Conservation (phyloP, 2,888 invertebrate genomes). For the Dastarcus helophoroides region DNA sequence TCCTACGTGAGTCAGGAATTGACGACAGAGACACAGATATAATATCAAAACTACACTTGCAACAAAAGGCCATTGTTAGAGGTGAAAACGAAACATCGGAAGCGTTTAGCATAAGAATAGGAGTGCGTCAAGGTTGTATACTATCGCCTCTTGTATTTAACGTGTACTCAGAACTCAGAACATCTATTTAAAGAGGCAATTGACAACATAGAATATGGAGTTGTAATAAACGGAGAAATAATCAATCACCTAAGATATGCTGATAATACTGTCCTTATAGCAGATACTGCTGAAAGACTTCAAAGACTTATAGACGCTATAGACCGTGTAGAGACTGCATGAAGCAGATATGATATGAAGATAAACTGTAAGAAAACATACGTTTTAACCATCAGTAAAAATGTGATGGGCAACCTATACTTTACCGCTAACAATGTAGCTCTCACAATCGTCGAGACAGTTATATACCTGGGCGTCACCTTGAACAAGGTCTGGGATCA, state of each 20-base stretch:
- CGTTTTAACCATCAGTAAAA: slow-evolving; percentile 4
- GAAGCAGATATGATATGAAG: slow-evolving; percentile 1
- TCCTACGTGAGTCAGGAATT: slow-evolving; percentile 3
- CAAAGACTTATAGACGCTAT: slow-evolving; percentile 3
- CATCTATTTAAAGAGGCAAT: slow-evolving; percentile 2
- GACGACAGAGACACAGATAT: slow-evolving; percentile 3
- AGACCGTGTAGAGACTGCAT: too few relatives aligned
- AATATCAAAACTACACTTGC: slow-evolving; percentile 3
- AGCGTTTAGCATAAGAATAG: slow-evolving; percentile 4
- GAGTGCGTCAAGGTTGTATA: too few relatives aligned
- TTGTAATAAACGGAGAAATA: slow-evolving; percentile 4
- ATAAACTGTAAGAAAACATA: slow-evolving; percentile 5
- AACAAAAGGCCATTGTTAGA: slow-evolving; percentile 6
- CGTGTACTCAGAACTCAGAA: slow-evolving; percentile 1
- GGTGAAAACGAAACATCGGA: slow-evolving; percentile 3
- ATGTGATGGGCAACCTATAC: slow-evolving; percentile 1
- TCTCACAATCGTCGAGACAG: slow-evolving; percentile 1
- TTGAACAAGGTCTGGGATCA: slow-evolving; percentile 5
- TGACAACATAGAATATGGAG: slow-evolving; percentile 3
- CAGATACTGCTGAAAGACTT: slow-evolving; percentile 2
- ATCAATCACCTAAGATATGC: too few relatives aligned
- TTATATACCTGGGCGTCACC: slow-evolving; percentile 3
- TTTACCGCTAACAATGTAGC: slow-evolving; percentile 2
- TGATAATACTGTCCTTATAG: slow-evolving; percentile 4
- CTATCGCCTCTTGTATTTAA: neutral